Conservation (phyloP, 2,113 vertebrate genomes). For the Tupaia chinensis region DNA sequence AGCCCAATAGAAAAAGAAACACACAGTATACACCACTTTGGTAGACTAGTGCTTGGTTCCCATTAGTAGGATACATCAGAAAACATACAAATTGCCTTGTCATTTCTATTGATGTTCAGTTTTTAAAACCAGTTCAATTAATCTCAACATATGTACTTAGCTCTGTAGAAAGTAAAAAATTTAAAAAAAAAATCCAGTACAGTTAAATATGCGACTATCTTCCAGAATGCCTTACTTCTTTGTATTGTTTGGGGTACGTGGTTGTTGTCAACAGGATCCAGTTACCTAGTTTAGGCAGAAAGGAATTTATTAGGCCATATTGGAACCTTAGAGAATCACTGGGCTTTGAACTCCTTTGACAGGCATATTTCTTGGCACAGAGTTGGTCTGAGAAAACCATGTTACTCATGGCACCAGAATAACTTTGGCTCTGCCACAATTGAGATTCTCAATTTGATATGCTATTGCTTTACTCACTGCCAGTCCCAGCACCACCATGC, state of each 20-base stretch:
- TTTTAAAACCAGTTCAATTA: not conserved
- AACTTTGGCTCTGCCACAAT: not conserved
- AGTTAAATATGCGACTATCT: not conserved
- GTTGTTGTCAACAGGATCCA: not conserved
- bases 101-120: not conserved
- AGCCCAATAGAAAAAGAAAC: not conserved
- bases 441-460: constrained; percentile 14
- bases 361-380: not conserved
- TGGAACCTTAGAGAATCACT: not conserved
- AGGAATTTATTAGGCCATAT: not conserved
- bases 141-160: not conserved
- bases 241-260: not conserved
- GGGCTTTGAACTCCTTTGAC: not conserved
- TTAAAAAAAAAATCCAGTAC: not conserved
- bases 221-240: not conserved
- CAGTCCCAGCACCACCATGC: not conserved
- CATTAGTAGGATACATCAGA: not conserved
- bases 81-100: not conserved
- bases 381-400: not conserved
- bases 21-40: not conserved
- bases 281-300: not conserved
- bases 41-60: not conserved
- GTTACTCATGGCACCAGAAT: not conserved
- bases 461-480: not conserved
- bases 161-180: not conserved